Evolutionary conservation across 1,140 invertebrate species (phyloP).

Genomic region (Drosophila lowei): DNA sequence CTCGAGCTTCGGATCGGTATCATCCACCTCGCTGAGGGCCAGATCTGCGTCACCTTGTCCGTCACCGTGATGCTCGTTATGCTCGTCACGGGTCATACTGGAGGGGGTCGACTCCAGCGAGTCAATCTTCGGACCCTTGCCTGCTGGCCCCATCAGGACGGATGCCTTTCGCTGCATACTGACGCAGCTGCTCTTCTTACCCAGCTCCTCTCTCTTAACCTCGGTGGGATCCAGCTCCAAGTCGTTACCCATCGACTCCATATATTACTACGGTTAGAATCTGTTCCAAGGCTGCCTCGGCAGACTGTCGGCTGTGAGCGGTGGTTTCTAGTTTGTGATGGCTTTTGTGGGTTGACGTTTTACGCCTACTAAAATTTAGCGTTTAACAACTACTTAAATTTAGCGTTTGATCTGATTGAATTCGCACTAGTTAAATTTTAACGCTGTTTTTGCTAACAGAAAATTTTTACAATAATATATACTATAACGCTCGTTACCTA

Average conservation of each 20-base stretch:
- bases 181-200: conserved; percentile 34
- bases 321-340: conserved; percentile 16
- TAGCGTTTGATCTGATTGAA: conserved; percentile 18
- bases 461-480: conserved; percentile 68
- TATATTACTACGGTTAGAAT: not conserved
- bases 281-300: not conserved
- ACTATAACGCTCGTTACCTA: conserved; percentile 49
- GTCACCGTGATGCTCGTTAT: conserved; percentile 11
- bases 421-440: conserved; percentile 44
- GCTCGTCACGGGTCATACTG: not conserved
- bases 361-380: conserved; percentile 63
- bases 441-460: conserved; percentile 61
- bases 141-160: not conserved
- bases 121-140: not conserved
- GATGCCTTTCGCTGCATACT: conserved; percentile 18
- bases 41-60: too few relatives aligned
- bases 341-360: conserved; percentile 14
- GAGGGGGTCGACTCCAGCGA: not conserved
- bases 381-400: conserved; percentile 63
- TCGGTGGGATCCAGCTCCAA: conserved; percentile 26
- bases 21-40: too few relatives aligned
- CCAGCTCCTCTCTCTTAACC: conserved; percentile 6
- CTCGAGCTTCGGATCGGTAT: not conserved
- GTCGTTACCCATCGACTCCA: conserved; percentile 50
- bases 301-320: conserved; percentile 4